Conservation (phyloP, 2,888 invertebrate species). For the Chymomyza amoena region DNA sequence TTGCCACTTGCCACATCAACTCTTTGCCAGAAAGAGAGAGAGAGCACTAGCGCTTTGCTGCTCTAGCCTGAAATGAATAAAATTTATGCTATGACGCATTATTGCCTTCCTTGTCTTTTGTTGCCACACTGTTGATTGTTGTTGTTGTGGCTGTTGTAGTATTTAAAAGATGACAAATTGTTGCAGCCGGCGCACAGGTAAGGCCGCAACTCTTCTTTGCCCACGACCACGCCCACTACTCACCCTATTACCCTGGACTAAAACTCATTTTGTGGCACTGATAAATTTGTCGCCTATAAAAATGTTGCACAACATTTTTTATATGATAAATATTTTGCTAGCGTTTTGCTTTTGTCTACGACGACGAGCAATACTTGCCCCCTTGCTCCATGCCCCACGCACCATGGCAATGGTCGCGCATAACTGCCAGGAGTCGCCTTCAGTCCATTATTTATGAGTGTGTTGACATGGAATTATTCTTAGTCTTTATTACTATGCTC, state of each 20-base stretch:
- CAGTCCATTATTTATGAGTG: conserved; percentile 74
- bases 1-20: too few relatives aligned
- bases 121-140: conserved; percentile 27
- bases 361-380: neutral
- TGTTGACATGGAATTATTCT: conserved; percentile 75
- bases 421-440: neutral
- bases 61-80: conserved; percentile 71
- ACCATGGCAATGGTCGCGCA: conserved; percentile 37
- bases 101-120: conserved; percentile 68
- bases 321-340: conserved; percentile 65
- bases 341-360: conserved; percentile 41
- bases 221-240: conserved; percentile 24
- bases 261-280: conserved; percentile 69
- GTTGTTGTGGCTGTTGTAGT: conserved; percentile 44
- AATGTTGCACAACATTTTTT: conserved; percentile 46
- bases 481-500: conserved; percentile 58
- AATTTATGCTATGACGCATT: conserved; percentile 72
- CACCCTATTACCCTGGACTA: conserved; percentile 1
- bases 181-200: conserved; percentile 36
- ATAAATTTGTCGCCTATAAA: conserved; percentile 69
- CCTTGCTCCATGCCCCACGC: conserved; percentile 3
- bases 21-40: conserved; percentile 23
- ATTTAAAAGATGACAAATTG: conserved; percentile 72
- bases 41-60: conserved; percentile 48
- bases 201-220: conserved; percentile 27